phyloP scores from a whole-genome alignment of 2,888 invertebrate genomes.

The Pecten maximus region DNA sequence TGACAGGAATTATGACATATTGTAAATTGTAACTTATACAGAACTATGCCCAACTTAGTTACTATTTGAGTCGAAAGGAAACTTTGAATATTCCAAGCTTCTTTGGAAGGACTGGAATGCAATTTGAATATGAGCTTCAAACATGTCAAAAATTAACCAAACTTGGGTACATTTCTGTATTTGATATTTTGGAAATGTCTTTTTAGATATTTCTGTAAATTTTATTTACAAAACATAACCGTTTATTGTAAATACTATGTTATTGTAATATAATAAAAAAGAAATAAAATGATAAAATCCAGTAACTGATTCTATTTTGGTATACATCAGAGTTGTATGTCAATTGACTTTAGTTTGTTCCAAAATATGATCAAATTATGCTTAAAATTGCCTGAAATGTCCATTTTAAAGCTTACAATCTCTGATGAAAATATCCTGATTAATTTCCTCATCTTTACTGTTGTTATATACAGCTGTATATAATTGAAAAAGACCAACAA shows the following conservation, averaged over 20 bases:
- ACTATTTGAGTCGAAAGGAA: too few relatives aligned
- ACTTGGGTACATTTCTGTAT: not conserved
- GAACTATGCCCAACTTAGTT: not conserved
- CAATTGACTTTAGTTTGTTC: too few relatives aligned
- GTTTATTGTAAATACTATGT: slow-evolving; percentile 19
- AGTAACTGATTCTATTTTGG: not conserved
- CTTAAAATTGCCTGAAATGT: too few relatives aligned
- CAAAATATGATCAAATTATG: too few relatives aligned
- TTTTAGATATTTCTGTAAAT: not conserved
- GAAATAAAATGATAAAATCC: not conserved
- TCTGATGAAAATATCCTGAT: too few relatives aligned
- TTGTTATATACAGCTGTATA: too few relatives aligned
- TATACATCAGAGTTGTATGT: not conserved
- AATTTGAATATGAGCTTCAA: too few relatives aligned
- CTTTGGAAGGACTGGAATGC: too few relatives aligned
- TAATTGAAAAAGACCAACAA: too few relatives aligned
- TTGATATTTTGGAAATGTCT: not conserved
- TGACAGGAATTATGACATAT: not conserved
- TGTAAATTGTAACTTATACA: not conserved
- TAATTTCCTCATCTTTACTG: too few relatives aligned
- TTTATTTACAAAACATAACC: not conserved
- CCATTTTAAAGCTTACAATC: too few relatives aligned
- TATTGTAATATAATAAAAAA: not conserved
- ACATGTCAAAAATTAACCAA: not conserved
- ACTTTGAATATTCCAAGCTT: too few relatives aligned